Evolutionary conservation across 2,888 invertebrate species (phyloP), one percentile per base, ranked within the genome.

Genomic region (Clistopyga incitator): DNA sequence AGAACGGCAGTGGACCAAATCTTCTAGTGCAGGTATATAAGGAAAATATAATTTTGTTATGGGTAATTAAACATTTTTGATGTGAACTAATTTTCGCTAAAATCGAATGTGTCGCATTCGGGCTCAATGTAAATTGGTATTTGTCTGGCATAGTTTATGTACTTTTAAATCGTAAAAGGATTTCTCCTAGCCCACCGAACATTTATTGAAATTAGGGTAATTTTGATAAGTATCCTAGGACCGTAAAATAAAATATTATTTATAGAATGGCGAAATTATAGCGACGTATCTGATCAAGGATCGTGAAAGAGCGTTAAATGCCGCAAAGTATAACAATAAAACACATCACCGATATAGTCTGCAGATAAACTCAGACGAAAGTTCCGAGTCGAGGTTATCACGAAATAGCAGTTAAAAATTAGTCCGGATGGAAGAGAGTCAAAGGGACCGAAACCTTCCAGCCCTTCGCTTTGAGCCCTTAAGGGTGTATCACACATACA

Each of bases 1-100:
- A 97, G 89, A 96, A 95, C 89, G 96, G 96, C 34, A 94, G 94
- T 67, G 97, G 96, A 88, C 97, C 97, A n/a, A 95, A 95, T 92
- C 94, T 97, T 61, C 94, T 97, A 68, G 94, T 95, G 61, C 96
- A 97, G 95, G 97, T 96, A 94, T 86, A 78, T 20, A 11, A 13
- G 3, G 34, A 29, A 29, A 38, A 38, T 8, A 4, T 1, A n/a
- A 25, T 56, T 56, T 11, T 25, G 18, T 18, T 2, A 61, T 15
- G 13, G 13, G 15, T 15, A 15, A 13, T 20, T 52, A 6, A n/a
- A 45, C 3, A 20, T 3, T 13, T 6, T 23, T 23, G 6, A 13
- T 25, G 11, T 13, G 0, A 38, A 38, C 34, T 8, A 38, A 38
- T 38, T 38, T 38, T 38, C 4, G 8, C 34, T 4, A 38, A 38